These are phyloP conservation scores for Byasa hedistus DNA, from an alignment of 2,888 invertebrate genomes.

Conservation along the genomic window DNA sequence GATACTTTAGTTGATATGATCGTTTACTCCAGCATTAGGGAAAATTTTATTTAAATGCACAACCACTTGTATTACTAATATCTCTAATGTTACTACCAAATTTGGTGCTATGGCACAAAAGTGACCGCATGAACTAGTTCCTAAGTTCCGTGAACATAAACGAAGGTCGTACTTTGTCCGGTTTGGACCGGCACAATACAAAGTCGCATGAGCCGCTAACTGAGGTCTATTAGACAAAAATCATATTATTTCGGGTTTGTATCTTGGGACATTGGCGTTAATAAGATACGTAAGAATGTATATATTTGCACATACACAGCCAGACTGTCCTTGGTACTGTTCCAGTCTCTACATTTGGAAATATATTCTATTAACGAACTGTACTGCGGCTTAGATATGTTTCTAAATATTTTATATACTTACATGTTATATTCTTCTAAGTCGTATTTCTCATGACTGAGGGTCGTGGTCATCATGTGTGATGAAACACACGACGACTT, in stretches of 20 bases:
- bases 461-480: no score
- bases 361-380: background rate
- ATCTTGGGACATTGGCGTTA: background rate
- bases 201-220: background rate
- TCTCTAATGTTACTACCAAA: background rate
- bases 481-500: no score
- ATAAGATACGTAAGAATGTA: background rate
- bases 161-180: slow-evolving; percentile 32
- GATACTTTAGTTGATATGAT: no score
- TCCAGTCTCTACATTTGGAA: background rate
- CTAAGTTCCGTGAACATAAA: slow-evolving; percentile 31
- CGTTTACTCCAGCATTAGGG: no score
- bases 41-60: no score
- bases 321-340: background rate
- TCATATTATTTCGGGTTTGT: background rate
- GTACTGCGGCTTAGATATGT: no score
- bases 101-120: background rate
- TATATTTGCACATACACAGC: background rate
- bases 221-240: background rate
- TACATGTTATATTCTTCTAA: no score
- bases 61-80: background rate
- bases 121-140: slow-evolving; percentile 31
- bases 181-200: slow-evolving; percentile 5
- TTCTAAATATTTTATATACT: no score
- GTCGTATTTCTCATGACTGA: no score